Percentiles rank a stretch among this genome's conserved stretches.
These are phyloP conservation scores for Sminthurinus aureus DNA, from an alignment of 2,888 invertebrate genomes.

Conservation along the genomic window DNA sequence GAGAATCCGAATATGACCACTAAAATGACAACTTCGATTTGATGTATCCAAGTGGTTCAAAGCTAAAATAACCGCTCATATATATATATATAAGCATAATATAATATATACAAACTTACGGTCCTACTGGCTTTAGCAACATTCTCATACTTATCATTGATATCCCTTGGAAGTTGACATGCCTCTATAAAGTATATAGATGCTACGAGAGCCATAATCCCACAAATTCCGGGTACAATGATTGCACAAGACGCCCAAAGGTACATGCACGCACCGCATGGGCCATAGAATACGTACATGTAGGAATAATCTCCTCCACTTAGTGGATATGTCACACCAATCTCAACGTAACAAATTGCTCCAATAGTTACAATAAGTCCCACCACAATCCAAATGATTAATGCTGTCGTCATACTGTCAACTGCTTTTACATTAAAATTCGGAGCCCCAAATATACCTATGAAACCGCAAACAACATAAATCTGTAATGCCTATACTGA, in stretches of 20 bases:
- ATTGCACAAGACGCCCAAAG: slow-evolving; percentile 35
- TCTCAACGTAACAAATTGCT: slow-evolving; percentile 45
- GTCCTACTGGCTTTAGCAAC: background rate
- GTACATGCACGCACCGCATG: slow-evolving; percentile 37
- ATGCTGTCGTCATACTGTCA: background rate
- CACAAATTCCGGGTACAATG: background rate
- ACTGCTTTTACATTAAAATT: slow-evolving; percentile 25
- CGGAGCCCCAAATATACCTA: slow-evolving; percentile 44
- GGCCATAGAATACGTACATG: slow-evolving; percentile 40
- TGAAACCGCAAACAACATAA: background rate
- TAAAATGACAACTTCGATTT: too few relatives aligned
- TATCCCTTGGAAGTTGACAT: background rate
- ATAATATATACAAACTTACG: background rate
- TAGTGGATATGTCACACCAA: slow-evolving; percentile 40
- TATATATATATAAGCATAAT: background rate
- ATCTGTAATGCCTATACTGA: background rate
- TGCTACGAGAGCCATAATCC: background rate
- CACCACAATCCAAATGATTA: slow-evolving; percentile 39
- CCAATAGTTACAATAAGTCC: slow-evolving; percentile 42
- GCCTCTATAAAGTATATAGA: background rate
- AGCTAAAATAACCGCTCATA: too few relatives aligned
- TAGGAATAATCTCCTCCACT: slow-evolving; percentile 44
- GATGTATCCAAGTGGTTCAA: too few relatives aligned
- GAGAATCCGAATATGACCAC: too few relatives aligned
- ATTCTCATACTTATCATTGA: background rate